A percentile compares a stretch with the other conserved stretches of the same genome.
Conservation (phyloP, 2,797 vertebrate species). For the Borostomias antarcticus region DNA sequence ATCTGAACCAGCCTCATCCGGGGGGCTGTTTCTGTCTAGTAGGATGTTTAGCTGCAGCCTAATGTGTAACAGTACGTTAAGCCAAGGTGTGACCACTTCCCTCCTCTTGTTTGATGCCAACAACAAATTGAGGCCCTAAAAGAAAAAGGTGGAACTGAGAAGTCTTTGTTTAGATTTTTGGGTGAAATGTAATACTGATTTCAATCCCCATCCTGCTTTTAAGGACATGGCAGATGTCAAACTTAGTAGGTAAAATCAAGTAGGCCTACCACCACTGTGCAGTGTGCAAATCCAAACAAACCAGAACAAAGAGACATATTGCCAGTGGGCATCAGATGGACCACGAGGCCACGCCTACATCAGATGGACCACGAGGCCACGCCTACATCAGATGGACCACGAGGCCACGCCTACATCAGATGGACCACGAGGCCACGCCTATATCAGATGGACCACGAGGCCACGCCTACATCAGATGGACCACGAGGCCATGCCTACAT, state of each 20-base stretch:
- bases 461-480: neutral
- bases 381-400: neutral
- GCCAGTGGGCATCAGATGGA: conserved; percentile 1
- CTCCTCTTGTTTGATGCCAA: too few species aligned
- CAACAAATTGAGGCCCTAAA: neutral
- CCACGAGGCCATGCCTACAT: too few species aligned
- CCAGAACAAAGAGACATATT: conserved; percentile 24
- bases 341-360: too few species aligned
- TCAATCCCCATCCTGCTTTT: too few species aligned
- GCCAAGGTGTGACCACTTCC: neutral
- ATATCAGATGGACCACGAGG: too few species aligned
- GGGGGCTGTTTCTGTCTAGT: neutral
- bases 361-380: neutral
- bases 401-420: too few species aligned
- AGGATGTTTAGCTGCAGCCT: neutral
- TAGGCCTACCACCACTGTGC: too few species aligned
- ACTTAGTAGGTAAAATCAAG: too few species aligned
- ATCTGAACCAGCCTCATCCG: neutral
- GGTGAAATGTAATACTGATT: too few species aligned
- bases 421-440: too few species aligned
- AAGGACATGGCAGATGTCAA: neutral
- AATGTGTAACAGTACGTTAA: neutral
- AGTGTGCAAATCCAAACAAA: neutral
- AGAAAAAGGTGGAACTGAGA: too few species aligned
- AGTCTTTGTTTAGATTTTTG: too few species aligned